A percentile compares a stretch with the other conserved stretches of the same genome.
phyloP scores from a whole-genome alignment of 2,113 vertebrate genomes.

The Psophia crepitans region DNA sequence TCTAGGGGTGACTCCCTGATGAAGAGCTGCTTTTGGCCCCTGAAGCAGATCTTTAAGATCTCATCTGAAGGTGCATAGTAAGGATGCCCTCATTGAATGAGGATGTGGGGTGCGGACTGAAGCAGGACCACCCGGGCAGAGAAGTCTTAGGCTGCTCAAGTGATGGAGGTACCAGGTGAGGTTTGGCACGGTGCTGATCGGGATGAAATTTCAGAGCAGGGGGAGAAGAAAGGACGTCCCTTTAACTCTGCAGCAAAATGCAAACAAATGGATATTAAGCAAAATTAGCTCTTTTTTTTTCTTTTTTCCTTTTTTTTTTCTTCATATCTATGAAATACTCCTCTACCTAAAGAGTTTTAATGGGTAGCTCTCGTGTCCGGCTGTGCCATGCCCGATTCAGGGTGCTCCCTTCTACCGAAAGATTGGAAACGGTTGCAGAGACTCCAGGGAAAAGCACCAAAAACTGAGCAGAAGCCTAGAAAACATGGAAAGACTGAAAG shows the following conservation, averaged over 20 bases:
- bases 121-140: background rate
- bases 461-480: background rate
- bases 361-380: background rate
- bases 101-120: background rate
- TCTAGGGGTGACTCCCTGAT: background rate
- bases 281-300: background rate
- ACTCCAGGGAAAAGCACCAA: background rate
- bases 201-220: background rate
- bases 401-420: background rate
- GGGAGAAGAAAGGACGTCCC: background rate
- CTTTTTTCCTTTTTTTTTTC: background rate
- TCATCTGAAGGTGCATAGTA: background rate
- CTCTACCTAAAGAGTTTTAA: background rate
- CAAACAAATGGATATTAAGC: background rate
- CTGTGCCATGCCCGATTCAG: background rate
- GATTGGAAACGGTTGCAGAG: background rate
- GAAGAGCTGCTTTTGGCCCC: background rate
- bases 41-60: background rate
- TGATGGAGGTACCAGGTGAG: background rate
- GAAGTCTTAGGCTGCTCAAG: background rate
- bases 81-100: background rate
- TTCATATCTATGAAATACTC: too few relatives aligned
- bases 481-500: background rate
- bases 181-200: background rate
- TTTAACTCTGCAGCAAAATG: background rate